phyloP scores from a whole-genome alignment of 2,113 vertebrate species.

The Uria aalge region DNA sequence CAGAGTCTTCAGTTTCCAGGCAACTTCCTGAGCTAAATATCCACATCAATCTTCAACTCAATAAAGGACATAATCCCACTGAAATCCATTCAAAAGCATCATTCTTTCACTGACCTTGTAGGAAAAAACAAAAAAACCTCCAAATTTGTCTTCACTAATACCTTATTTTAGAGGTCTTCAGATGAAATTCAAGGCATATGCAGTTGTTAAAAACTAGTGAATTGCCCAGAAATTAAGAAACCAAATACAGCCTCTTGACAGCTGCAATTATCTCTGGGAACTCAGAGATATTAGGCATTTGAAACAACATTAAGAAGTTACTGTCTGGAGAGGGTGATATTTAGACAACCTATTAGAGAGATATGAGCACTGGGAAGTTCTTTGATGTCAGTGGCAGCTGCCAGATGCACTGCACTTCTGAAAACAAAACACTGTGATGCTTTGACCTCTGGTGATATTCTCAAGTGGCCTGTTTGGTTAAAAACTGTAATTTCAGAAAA shows the following conservation, averaged over 20 bases:
- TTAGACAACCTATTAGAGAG: background rate
- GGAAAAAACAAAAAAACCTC: background rate
- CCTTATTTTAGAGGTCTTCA: background rate
- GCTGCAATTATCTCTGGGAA: background rate
- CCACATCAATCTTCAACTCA: background rate
- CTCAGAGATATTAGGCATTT: background rate
- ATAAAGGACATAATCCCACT: background rate
- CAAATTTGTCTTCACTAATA: background rate
- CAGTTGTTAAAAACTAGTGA: background rate
- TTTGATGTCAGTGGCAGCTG: background rate
- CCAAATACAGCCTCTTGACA: conserved; percentile 1
- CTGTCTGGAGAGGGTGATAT: background rate
- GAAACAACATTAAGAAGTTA: background rate
- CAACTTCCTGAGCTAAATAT: background rate
- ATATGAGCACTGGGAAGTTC: background rate
- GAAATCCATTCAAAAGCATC: background rate
- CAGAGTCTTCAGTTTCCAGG: background rate
- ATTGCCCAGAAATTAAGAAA: background rate
- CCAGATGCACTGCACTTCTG: background rate
- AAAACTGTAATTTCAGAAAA: background rate
- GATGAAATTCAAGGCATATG: background rate
- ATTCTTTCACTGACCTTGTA: background rate
- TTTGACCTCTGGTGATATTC: background rate
- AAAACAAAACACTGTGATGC: background rate
- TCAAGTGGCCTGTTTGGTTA: background rate